These are phyloP conservation scores for Grus americana DNA, from an alignment of 2,113 vertebrate genomes.

Conservation along the genomic window DNA sequence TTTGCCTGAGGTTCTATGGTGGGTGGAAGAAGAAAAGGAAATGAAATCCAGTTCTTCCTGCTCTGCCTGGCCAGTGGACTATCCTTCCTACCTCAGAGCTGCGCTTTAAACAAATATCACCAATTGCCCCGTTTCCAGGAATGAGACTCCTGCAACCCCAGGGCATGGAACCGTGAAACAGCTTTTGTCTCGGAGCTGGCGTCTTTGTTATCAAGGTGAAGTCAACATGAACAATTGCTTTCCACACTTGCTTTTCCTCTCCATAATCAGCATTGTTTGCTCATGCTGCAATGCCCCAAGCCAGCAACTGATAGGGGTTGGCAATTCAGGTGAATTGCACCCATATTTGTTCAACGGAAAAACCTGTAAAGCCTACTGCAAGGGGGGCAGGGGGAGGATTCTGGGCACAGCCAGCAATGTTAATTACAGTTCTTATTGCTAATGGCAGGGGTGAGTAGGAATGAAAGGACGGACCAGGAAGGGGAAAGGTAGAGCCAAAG, in stretches of 20 bases:
- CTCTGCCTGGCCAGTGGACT: background rate
- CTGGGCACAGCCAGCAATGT: background rate
- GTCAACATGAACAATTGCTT: conserved; percentile 1
- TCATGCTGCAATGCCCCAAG: background rate
- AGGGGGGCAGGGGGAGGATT: background rate
- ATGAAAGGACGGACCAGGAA: background rate
- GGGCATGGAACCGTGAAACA: background rate
- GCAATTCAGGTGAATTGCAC: background rate
- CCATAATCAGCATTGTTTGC: conserved; percentile 40
- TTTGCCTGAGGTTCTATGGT: background rate
- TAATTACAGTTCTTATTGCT: background rate
- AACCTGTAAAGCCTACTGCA: background rate
- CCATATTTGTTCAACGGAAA: conserved; percentile 18
- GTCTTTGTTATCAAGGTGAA: conserved; percentile 41
- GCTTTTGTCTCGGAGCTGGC: conserved; percentile 33
- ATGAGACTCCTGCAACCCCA: background rate
- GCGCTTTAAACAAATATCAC: background rate
- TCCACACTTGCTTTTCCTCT: conserved; percentile 16
- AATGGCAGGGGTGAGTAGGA: background rate
- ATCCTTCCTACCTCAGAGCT: background rate
- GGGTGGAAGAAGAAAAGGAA: background rate
- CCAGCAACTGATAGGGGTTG: background rate
- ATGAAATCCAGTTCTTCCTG: background rate
- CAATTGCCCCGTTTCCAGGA: background rate
- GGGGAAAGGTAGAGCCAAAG: conserved; percentile 6